Evolutionary conservation across 92 coral and sea anemone genomes (phyloP).

Genomic region (Siderastrea radians): DNA sequence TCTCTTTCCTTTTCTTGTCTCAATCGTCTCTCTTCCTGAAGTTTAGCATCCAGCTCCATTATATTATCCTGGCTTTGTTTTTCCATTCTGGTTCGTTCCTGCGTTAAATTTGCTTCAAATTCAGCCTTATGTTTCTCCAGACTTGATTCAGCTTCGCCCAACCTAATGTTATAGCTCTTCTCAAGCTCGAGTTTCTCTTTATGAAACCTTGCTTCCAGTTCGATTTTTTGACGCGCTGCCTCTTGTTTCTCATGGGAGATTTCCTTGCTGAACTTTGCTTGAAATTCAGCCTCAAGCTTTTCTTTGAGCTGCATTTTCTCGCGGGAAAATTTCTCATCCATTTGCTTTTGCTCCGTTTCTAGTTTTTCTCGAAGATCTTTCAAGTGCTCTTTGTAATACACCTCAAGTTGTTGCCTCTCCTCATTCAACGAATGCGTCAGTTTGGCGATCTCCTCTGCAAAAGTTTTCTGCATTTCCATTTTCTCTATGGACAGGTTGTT

Average conservation of each 20-base stretch:
- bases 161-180: slow-evolving; percentile 59
- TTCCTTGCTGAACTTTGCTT: slow-evolving; percentile 74
- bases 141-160: slow-evolving; percentile 71
- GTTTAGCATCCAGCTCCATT: slow-evolving; percentile 68
- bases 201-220: slow-evolving; percentile 64
- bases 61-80: slow-evolving; percentile 62
- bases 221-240: slow-evolving; percentile 55
- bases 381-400: slow-evolving; percentile 86
- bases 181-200: slow-evolving; percentile 78
- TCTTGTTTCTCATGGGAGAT: slow-evolving; percentile 61
- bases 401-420: slow-evolving; percentile 86
- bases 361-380: slow-evolving; percentile 77
- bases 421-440: slow-evolving; percentile 91
- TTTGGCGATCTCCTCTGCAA: slow-evolving; percentile 91
- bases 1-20: slow-evolving; percentile 65
- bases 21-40: slow-evolving; percentile 68
- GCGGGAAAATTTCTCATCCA: slow-evolving; percentile 71
- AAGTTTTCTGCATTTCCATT: slow-evolving; percentile 88
- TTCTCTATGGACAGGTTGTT: slow-evolving; percentile 85
- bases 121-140: slow-evolving; percentile 75
- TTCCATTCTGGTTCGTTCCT: slow-evolving; percentile 67
- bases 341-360: slow-evolving; percentile 70
- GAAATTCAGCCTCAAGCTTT: slow-evolving; percentile 86
- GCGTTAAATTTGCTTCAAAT: slow-evolving; percentile 65
- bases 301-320: slow-evolving; percentile 84